Base-by-base conservation (phyloP, 1,140 invertebrate genomes). In the Procambarus virginalis region DNA sequence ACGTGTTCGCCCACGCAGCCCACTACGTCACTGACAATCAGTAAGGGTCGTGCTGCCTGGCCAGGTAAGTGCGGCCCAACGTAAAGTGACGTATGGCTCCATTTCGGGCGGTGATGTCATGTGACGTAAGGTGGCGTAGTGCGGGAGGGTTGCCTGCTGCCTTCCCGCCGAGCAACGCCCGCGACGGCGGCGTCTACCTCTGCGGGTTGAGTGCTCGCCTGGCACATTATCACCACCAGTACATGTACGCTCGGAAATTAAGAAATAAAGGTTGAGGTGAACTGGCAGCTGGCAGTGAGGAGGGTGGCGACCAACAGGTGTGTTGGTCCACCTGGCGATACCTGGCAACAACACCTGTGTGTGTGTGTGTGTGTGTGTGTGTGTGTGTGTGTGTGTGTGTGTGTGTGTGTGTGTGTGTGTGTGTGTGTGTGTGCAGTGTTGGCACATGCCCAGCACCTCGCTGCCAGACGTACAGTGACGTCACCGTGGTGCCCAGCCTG, bases 51-150 rank as follows among this genome's bases (percentile, higher is more conserved):
- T 9, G 51, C 20, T 6, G 49, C 64, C 81, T 84, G n/a, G 80
- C 81, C 80, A 78, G 73, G 55, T 82, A 58, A 51, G 70, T n/a
- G 60, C 60, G 10, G 60, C 49, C 14, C 81, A 76, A 60, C 87
- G 12, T 78, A 75, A 76, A 48, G 64, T 84, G 87, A 84, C 86
- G 86, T 83, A 81, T 17, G 49, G 51, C 80, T 84, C 87, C 87
- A 84, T 84, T 89, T 89, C 84, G 48, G 87, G 80, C 51, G 55
- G 77, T 89, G 87, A 89, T 79, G 86, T 89, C 75, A 51, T 45
- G 48, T 89, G 77, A 83, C 86, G 49, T 82, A 82, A 55, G 73
- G 55, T 83, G 80, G 84, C 87, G 87, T 84, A 73, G 80, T 83
- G 78, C 17, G 6, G 6, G 55, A 60, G 75, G 87, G 80, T 89